A percentile compares a stretch with the other conserved stretches of the same genome.
Evolutionary conservation across 2,888 invertebrate species (phyloP).

Genomic region (Macrophya annulata): DNA sequence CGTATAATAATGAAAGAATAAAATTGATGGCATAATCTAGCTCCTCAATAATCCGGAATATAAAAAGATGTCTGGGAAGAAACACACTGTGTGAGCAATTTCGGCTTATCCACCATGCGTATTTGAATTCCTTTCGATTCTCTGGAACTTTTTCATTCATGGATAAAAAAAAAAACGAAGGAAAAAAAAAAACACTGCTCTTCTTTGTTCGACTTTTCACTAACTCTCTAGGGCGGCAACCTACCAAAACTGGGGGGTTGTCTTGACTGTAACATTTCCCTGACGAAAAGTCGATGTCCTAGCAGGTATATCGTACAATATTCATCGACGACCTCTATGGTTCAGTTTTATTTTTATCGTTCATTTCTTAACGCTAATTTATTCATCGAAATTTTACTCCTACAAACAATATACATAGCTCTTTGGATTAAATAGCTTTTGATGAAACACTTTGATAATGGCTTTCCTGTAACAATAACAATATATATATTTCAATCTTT

Average conservation of each 20-base stretch:
- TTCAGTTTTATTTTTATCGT: slow-evolving; percentile 26
- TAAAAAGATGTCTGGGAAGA: background rate
- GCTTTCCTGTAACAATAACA: background rate
- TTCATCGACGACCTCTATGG: slow-evolving; percentile 20
- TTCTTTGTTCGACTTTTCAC: slow-evolving; percentile 42
- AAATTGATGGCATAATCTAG: slow-evolving; percentile 29
- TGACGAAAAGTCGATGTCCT: slow-evolving; percentile 18
- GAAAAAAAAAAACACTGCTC: too few species aligned
- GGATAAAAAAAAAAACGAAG: too few species aligned
- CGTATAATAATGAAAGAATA: slow-evolving; percentile 3
- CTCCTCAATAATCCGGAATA: slow-evolving; percentile 14
- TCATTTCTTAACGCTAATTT: slow-evolving; percentile 26
- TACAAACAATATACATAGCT: background rate
- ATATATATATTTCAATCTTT: background rate
- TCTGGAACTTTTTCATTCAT: slow-evolving; percentile 47
- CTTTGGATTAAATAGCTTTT: background rate
- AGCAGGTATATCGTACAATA: slow-evolving; percentile 46
- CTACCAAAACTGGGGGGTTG: background rate
- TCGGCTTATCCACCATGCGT: slow-evolving; percentile 20
- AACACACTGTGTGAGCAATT: slow-evolving; percentile 20
- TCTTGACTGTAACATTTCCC: background rate
- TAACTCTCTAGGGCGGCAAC: background rate
- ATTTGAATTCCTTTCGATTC: slow-evolving; percentile 33
- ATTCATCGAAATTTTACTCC: slow-evolving; percentile 17
- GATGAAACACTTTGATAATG: slow-evolving; percentile 16